phyloP scores from a whole-genome alignment of 2,888 invertebrate genomes.

The Drosophila rubida region DNA sequence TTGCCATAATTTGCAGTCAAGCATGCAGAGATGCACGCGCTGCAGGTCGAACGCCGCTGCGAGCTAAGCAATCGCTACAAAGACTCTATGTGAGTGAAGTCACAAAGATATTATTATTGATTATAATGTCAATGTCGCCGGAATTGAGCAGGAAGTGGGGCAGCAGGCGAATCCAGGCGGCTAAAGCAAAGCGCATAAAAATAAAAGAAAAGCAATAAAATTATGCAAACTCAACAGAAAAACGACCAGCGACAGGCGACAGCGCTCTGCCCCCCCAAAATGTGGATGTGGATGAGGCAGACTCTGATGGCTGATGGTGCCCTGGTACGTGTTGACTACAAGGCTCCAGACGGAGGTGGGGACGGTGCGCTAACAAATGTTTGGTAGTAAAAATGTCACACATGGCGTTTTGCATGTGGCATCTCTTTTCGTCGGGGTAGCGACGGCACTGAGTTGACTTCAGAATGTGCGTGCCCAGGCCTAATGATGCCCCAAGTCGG shows the following conservation, averaged over 20 bases:
- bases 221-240: constrained; percentile 81
- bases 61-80: constrained; percentile 36
- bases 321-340: constrained; percentile 70
- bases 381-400: constrained; percentile 78
- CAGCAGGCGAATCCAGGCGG: constrained; percentile 47
- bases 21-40: constrained; percentile 14
- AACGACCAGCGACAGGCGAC: constrained; percentile 63
- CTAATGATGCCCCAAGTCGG: constrained; percentile 64
- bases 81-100: constrained; percentile 51
- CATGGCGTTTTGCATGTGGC: constrained; percentile 78
- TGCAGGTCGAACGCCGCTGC: constrained; percentile 42
- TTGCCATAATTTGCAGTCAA: constrained; percentile 1
- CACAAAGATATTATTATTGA: constrained; percentile 76
- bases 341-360: constrained; percentile 10
- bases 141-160: constrained; percentile 36
- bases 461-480: constrained; percentile 71
- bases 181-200: constrained; percentile 68
- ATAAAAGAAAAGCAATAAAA: constrained; percentile 80
- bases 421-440: constrained; percentile 39
- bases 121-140: constrained; percentile 75
- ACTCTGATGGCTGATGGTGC: constrained; percentile 39
- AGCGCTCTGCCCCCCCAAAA: too few species aligned
- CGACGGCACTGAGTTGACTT: constrained; percentile 15
- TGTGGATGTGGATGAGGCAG: constrained; percentile 12
- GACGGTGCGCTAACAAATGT: constrained; percentile 71